phyloP scores from a whole-genome alignment of 2,888 invertebrate species.

The Pristionchus arcanus region DNA sequence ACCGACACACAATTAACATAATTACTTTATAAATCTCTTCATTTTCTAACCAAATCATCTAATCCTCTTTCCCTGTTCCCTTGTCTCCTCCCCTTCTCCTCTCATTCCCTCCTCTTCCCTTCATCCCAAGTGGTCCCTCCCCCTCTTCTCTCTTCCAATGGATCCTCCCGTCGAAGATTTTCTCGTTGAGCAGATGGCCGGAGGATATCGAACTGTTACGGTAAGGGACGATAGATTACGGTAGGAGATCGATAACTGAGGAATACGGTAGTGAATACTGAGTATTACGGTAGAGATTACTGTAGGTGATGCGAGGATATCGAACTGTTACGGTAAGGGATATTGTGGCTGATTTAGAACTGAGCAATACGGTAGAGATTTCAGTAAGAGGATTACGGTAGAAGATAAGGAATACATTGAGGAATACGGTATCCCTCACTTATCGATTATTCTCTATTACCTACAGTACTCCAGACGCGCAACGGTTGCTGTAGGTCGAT shows the following conservation, averaged over 20 bases:
- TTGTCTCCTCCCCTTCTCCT: not conserved
- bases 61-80: not conserved
- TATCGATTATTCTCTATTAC: too few relatives aligned
- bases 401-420: too few relatives aligned
- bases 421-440: too few relatives aligned
- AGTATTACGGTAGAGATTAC: not conserved
- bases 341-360: not conserved
- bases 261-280: not conserved
- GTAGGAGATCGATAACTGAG: not conserved
- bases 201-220: slow-evolving; percentile 47
- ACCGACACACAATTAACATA: too few relatives aligned
- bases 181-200: slow-evolving; percentile 27
- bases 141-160: not conserved
- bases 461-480: too few relatives aligned
- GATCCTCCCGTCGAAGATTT: slow-evolving; percentile 32
- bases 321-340: not conserved
- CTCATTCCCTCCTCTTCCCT: not conserved
- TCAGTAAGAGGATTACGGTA: too few relatives aligned
- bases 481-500: too few relatives aligned
- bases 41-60: not conserved
- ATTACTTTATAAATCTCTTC: not conserved
- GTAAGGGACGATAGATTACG: not conserved
- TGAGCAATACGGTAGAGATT: not conserved
- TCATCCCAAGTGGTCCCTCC: not conserved
- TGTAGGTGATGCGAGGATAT: too few relatives aligned